Conservation (phyloP, 2,888 invertebrate genomes). For the Lamellibrachia satsuma region DNA sequence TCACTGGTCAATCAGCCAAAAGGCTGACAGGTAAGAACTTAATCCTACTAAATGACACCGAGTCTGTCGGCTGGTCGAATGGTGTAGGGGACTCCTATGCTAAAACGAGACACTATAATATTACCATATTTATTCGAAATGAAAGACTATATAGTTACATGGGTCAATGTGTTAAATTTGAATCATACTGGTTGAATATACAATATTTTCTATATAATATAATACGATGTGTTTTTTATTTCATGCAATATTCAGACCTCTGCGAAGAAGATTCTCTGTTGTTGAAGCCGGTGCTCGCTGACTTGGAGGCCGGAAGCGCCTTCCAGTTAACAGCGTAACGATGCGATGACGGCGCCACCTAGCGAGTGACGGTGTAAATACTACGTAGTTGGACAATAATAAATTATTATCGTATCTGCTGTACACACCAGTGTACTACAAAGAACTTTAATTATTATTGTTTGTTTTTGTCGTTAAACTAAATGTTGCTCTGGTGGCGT, state of each 20-base stretch:
- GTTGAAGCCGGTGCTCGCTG: background rate
- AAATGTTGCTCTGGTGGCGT: background rate
- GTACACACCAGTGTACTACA: background rate
- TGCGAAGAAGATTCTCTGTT: constrained; percentile 10
- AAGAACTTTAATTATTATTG: background rate
- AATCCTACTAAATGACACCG: constrained; percentile 6
- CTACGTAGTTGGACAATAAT: background rate
- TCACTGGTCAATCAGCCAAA: constrained; percentile 17
- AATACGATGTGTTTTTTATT: background rate
- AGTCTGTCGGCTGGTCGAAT: background rate
- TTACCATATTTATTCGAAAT: background rate
- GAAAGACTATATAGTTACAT: background rate
- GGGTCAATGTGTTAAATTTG: background rate
- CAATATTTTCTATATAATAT: background rate
- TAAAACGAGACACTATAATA: background rate
- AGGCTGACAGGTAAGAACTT: constrained; percentile 17
- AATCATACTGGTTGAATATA: background rate
- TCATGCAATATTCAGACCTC: constrained; percentile 3
- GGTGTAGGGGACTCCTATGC: background rate
- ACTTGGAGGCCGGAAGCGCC: constrained; percentile 3
- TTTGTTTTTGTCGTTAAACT: background rate
- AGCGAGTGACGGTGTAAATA: background rate
- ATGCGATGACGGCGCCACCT: background rate
- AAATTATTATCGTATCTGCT: background rate
- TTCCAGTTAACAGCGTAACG: background rate